These are phyloP conservation scores for Leptosomus discolor DNA, from an alignment of 2,113 vertebrate genomes.

Conservation along the genomic window DNA sequence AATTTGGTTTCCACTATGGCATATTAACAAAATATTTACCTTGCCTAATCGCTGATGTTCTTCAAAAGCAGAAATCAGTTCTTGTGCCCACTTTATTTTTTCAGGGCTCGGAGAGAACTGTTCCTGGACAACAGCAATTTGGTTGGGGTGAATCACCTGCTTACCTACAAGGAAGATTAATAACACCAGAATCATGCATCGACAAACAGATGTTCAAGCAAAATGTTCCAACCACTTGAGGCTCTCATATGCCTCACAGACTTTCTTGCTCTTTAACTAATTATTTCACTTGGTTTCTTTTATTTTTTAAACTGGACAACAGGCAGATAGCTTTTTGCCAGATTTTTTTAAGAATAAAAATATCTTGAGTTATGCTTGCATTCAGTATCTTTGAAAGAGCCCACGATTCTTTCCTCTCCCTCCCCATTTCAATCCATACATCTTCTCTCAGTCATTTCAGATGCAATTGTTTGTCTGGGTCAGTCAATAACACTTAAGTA, in stretches of 20 bases:
- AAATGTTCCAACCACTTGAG: conserved; percentile 69
- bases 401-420: not conserved
- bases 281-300: conserved; percentile 63
- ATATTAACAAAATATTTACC: conserved; percentile 77
- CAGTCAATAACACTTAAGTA: not conserved
- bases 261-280: conserved; percentile 58
- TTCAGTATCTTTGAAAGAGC: not conserved
- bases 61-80: conserved; percentile 91
- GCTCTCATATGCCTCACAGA: conserved; percentile 60
- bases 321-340: conserved; percentile 1
- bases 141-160: conserved; percentile 97
- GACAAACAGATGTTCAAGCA: conserved; percentile 74
- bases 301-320: conserved; percentile 5
- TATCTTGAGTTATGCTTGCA: not conserved
- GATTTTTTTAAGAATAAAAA: conserved; percentile 17
- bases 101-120: conserved; percentile 92
- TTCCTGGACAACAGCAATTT: conserved; percentile 90
- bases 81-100: conserved; percentile 89
- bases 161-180: conserved; percentile 85
- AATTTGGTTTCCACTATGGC: not conserved
- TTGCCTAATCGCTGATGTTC: conserved; percentile 93
- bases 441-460: conserved; percentile 29
- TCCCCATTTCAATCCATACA: not conserved
- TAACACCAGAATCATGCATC: conserved; percentile 66
- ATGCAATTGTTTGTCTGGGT: not conserved